A percentile compares a stretch with the other conserved stretches of the same genome.
These are phyloP conservation scores for Drosophila nikananu DNA, from an alignment of 1,140 invertebrate genomes.

Conservation along the genomic window DNA sequence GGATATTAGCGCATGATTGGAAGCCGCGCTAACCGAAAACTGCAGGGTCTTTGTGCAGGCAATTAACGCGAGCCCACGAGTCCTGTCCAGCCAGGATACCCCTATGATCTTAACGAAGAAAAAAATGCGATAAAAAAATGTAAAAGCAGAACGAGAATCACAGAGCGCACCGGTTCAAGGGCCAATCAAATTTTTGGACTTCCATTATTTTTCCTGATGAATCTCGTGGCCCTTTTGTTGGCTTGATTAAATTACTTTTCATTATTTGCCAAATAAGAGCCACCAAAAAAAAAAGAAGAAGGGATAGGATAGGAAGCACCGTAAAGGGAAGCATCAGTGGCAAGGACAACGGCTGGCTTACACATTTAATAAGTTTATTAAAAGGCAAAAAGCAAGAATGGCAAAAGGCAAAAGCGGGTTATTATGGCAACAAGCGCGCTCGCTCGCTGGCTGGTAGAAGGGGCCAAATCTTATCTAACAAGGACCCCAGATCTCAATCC, in stretches of 20 bases:
- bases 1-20: slow-evolving; percentile 79
- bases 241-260: slow-evolving; percentile 84
- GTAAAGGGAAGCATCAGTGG: slow-evolving; percentile 24
- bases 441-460: background rate
- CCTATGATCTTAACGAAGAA: slow-evolving; percentile 20
- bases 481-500: slow-evolving; percentile 48
- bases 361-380: slow-evolving; percentile 83
- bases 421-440: slow-evolving; percentile 53
- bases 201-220: slow-evolving; percentile 49
- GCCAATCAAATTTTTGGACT: slow-evolving; percentile 68
- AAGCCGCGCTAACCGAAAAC: slow-evolving; percentile 54
- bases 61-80: slow-evolving; percentile 52
- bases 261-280: slow-evolving; percentile 80
- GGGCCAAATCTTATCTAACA: slow-evolving; percentile 56
- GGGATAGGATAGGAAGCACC: background rate
- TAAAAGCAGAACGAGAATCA: background rate
- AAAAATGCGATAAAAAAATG: background rate
- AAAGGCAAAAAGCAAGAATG: slow-evolving; percentile 56
- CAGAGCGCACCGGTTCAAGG: slow-evolving; percentile 37
- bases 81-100: slow-evolving; percentile 5
- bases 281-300: slow-evolving; percentile 3
- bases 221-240: slow-evolving; percentile 69
- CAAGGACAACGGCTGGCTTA: slow-evolving; percentile 70
- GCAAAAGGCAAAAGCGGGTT: slow-evolving; percentile 55
- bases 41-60: slow-evolving; percentile 62